Conservation (phyloP, 2,797 vertebrate species). For the Yasuhikotakia modesta region DNA sequence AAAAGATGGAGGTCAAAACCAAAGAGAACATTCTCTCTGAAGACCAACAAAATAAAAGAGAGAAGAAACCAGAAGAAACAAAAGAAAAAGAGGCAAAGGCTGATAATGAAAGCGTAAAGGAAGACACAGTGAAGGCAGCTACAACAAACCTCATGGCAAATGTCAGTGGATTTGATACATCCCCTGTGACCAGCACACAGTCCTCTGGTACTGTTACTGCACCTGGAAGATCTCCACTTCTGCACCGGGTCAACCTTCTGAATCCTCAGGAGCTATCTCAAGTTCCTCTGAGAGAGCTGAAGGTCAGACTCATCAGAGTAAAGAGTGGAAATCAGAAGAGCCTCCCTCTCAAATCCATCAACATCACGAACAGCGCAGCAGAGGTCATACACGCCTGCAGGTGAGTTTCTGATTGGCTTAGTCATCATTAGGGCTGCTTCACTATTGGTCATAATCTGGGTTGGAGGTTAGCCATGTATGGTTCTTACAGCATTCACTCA, state of each 20-base stretch:
- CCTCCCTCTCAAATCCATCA: conserved; percentile 79
- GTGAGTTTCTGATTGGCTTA: conserved; percentile 73
- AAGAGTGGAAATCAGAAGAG: conserved; percentile 76
- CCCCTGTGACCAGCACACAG: conserved; percentile 55
- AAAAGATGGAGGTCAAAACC: conserved; percentile 5
- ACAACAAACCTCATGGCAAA: conserved; percentile 47
- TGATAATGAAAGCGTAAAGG: conserved; percentile 12
- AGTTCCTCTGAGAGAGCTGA: conserved; percentile 85
- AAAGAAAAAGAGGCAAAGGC: conserved; percentile 18
- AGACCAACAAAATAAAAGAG: conserved; percentile 7
- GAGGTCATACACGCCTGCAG: conserved; percentile 86
- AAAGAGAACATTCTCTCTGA: conserved; percentile 3
- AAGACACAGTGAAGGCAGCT: conserved; percentile 55
- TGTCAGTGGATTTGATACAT: conserved; percentile 45
- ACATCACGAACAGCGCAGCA: conserved; percentile 79
- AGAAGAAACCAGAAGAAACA: conserved; percentile 60
- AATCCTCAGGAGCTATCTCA: conserved; percentile 83
- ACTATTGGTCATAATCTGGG: no score
- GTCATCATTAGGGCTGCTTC: no score
- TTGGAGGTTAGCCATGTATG: not conserved
- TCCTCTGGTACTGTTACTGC: conserved; percentile 10
- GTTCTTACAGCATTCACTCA: not conserved
- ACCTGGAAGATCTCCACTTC: not conserved
- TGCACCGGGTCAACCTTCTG: conserved; percentile 76
- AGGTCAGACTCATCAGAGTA: conserved; percentile 85